Evolutionary conservation across 2,888 invertebrate genomes (phyloP).

Genomic region (Xestia xanthographa): DNA sequence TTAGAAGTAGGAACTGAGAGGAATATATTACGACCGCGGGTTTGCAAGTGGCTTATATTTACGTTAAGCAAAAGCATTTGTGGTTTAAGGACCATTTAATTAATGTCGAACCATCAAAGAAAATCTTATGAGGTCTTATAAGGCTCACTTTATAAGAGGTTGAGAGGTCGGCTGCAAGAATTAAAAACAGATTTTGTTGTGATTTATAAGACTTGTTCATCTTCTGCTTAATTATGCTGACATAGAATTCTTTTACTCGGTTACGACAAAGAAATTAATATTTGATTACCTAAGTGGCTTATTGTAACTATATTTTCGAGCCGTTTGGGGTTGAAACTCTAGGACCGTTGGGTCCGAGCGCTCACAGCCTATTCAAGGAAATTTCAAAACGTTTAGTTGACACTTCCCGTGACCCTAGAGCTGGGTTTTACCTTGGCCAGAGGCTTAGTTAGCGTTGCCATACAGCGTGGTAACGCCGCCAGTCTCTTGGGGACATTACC

Average conservation of each 20-base stretch:
- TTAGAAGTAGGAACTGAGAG: conserved; percentile 25
- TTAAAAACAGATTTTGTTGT: conserved; percentile 3
- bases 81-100: conserved; percentile 69
- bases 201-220: not conserved
- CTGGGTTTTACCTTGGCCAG: too few relatives aligned
- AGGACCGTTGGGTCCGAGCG: too few relatives aligned
- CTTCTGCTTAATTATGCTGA: not conserved
- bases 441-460: too few relatives aligned
- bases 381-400: too few relatives aligned
- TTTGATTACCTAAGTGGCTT: too few relatives aligned
- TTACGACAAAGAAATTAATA: conserved; percentile 8
- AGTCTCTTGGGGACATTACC: too few relatives aligned
- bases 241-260: not conserved
- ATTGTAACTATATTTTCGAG: too few relatives aligned
- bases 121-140: conserved; percentile 64
- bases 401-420: too few relatives aligned
- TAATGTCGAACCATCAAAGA: conserved; percentile 71
- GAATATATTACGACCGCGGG: conserved; percentile 28
- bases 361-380: too few relatives aligned
- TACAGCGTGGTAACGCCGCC: too few relatives aligned
- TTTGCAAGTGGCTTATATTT: conserved; percentile 55
- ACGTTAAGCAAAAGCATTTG: conserved; percentile 56
- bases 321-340: too few relatives aligned
- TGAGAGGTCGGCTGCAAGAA: conserved; percentile 1
- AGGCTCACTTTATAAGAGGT: conserved; percentile 57